These are phyloP conservation scores for Lysiphlebus fabarum DNA, from an alignment of 1,140 invertebrate genomes.

Conservation along the genomic window DNA sequence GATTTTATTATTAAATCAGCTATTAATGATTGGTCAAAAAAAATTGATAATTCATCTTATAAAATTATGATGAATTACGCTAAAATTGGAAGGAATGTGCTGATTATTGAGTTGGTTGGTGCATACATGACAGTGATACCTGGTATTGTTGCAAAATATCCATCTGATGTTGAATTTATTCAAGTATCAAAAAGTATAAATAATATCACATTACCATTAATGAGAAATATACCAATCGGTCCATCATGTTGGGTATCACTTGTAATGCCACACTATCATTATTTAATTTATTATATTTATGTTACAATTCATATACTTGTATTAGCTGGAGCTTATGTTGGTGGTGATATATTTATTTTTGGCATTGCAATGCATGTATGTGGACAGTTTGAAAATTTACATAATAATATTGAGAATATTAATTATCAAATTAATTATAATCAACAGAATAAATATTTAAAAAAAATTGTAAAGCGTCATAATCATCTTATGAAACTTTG, in stretches of 20 bases:
- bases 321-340: slow-evolving; percentile 7
- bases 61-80: slow-evolving; percentile 10
- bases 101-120: not conserved
- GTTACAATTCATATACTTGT: slow-evolving; percentile 4
- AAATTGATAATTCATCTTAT: not conserved
- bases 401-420: slow-evolving; percentile 2
- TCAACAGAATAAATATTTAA: not conserved
- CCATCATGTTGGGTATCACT: slow-evolving; percentile 12
- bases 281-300: slow-evolving; percentile 1
- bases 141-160: not conserved
- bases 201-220: not conserved
- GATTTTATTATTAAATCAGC: slow-evolving; percentile 2
- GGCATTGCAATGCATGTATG: slow-evolving; percentile 16
- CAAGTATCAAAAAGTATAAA: not conserved
- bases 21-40: not conserved
- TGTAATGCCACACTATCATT: not conserved
- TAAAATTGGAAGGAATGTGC: not conserved
- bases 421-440: not conserved
- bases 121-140: not conserved
- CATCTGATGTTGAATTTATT: not conserved
- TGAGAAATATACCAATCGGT: slow-evolving; percentile 9
- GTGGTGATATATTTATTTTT: slow-evolving; percentile 18
- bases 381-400: slow-evolving; percentile 17
- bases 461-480: slow-evolving; percentile 9
- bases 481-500: slow-evolving; percentile 15